These are phyloP conservation scores for Hycleus cichorii DNA, from an alignment of 1,140 invertebrate genomes.

Conservation along the genomic window DNA sequence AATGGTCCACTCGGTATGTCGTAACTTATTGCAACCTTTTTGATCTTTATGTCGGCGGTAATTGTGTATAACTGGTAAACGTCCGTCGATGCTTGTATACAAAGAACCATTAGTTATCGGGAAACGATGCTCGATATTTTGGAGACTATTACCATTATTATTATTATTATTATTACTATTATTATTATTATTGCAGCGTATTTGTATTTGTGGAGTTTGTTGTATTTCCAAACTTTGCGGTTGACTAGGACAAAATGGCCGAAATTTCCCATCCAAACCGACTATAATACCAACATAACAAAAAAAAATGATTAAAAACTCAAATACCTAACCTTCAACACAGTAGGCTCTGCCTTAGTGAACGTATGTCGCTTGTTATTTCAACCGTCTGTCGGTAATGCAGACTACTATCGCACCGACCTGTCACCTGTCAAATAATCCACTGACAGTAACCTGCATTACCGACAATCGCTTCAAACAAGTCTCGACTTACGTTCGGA, in stretches of 20 bases:
- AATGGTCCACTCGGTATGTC: background rate
- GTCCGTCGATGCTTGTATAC: conserved; percentile 45
- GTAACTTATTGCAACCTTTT: conserved; percentile 19
- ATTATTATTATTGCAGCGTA: background rate
- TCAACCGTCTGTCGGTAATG: background rate
- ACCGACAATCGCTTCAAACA: too few relatives aligned
- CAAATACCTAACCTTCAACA: too few relatives aligned
- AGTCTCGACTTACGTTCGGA: too few relatives aligned
- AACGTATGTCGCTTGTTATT: background rate
- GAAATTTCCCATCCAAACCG: conserved; percentile 52
- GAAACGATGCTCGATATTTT: conserved; percentile 48
- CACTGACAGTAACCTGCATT: too few relatives aligned
- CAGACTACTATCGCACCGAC: too few relatives aligned
- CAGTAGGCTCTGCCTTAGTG: too few relatives aligned
- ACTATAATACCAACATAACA: conserved; percentile 32
- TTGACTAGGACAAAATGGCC: conserved; percentile 43
- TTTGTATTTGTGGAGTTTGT: background rate
- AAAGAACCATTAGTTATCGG: conserved; percentile 56
- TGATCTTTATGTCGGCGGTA: conserved; percentile 41
- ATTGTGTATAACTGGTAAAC: conserved; percentile 43
- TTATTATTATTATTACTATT: background rate
- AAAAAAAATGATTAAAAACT: too few relatives aligned
- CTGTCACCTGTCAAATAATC: too few relatives aligned
- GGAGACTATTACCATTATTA: conserved; percentile 15
- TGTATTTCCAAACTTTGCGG: conserved; percentile 35